Base-by-base conservation (phyloP, 1,140 invertebrate genomes). In the Lamellibrachia luymesi region DNA sequence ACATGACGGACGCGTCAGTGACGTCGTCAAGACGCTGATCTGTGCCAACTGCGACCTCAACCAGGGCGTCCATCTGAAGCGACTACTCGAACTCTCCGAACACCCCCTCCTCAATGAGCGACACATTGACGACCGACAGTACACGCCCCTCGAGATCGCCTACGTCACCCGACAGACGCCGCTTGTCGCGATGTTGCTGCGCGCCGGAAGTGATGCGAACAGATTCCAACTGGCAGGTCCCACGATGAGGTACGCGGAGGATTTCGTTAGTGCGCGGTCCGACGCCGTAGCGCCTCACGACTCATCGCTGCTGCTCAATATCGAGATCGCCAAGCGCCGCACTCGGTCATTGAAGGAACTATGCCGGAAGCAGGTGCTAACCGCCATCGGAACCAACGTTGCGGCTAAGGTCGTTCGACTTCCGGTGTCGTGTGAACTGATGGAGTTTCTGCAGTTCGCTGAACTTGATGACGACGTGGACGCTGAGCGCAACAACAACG, bases 81-180 rank as follows among this genome's bases (percentile, higher is more conserved):
- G 92, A 49, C 38, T 38, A 51, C 52, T 89, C 92, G 51, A 92
- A 13, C 49, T 50, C 10, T 64, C 27, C 50, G 50, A 92, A 92
- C 52, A 56, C 27, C 0, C 92, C 25, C 50, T 56, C 8, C 13
- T 50, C 22, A 51, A 90, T 49, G 13, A 80, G 64, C 64, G 64
- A 80, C 64, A 80, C 8, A 90, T 92, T 22, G 92, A 93, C 52
- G 80, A 93, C 50, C 92, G 93, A 6, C 93, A 90, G 38, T 93
- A 93, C 93, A 92, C 51, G 13, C 92, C 93, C 2, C 27, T 93
- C 2, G 93, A 93, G 90, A 51, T 93, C 22, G 93, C 93, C 22
- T 93, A 50, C 89, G 49, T 93, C n/a, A 51, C 49, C 17, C 92
- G 92, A 5, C 92, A 52, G 27, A 27, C 80, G 6, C 4, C n/a